Percentiles rank a stretch among this genome's conserved stretches.
Evolutionary conservation across 1,140 invertebrate species (phyloP).

Genomic region (Camponotus floridanus): DNA sequence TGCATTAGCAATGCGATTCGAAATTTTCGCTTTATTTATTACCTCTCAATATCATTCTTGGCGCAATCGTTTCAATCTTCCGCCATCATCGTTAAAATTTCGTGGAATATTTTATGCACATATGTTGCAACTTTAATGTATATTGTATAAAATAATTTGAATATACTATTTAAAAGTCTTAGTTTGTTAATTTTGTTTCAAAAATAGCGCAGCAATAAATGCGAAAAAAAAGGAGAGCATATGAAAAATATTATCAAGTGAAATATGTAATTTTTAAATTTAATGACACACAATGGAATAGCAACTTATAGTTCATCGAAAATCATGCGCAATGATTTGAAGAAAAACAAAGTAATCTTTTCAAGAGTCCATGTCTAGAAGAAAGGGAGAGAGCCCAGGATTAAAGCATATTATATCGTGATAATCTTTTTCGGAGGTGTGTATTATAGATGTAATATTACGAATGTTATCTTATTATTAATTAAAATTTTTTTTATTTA

Average conservation of each 20-base stretch:
- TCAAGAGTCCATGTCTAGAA: neutral
- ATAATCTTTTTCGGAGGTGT: neutral
- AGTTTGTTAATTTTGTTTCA: no score
- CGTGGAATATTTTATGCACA: neutral
- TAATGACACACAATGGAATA: no score
- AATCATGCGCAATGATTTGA: slow-evolving; percentile 30
- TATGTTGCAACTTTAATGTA: no score
- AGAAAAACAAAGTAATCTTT: slow-evolving; percentile 20
- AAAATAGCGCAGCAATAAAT: no score
- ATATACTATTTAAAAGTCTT: no score
- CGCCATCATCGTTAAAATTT: neutral
- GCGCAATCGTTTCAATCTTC: neutral
- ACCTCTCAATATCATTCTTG: neutral
- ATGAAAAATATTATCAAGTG: neutral
- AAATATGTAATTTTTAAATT: no score
- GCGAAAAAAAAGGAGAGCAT: no score
- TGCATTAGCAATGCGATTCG: neutral
- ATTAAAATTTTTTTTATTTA: no score
- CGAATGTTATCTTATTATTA: no score
- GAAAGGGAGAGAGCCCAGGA: neutral
- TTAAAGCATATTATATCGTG: neutral
- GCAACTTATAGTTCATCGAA: slow-evolving; percentile 14
- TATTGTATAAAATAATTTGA: no score
- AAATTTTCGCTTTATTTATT: neutral
- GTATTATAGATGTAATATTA: no score